Evolutionary conservation across 2,888 invertebrate genomes (phyloP), one percentile per base, ranked within the genome.

Genomic region (Cerceris ruficornis): DNA sequence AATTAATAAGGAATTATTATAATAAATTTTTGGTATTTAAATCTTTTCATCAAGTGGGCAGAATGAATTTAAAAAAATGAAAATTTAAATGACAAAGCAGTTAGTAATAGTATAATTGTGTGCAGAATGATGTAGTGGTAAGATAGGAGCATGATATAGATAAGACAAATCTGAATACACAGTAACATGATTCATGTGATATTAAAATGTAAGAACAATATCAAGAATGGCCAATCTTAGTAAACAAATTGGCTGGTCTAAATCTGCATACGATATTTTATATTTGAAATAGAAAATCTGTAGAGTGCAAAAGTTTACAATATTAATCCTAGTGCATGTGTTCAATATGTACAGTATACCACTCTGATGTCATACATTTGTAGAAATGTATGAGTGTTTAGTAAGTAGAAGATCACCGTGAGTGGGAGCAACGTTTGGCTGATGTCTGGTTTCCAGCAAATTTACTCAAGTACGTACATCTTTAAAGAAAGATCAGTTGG

Each of bases 381-480:
- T 65, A 46, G 60, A 69, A 43, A 50, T 57, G 60, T 83, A 71
- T 66, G 65, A 81, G 75, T 77, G 75, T 83, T 84, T 75, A 66
- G 70, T 74, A 73, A 81, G 79, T 82, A 76, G 68, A 85, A 70
- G 75, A 85, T 77, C 65, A 79, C 58, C 66, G 64, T 67, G 79
- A 87, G 90, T 90, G 91, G 91, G 91, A 90, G 89, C 82, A 79
- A 86, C 86, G 87, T 87, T 89, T 86, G 88, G 85, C 86, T 83
- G 78, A 77, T 69, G 87, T 80, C 86, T 88, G 86, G 78, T 86
- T 88, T 83, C 85, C 85, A 81, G 84, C 71, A 86, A 89, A 89
- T 90, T 90, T 88, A 80, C 83, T 85, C 83, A 82, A 82, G 69
- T 76, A 81, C 73, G 68, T 75, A 77, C 74, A 69, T 78, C 80